These are phyloP conservation scores for Eulemur coronatus DNA, from an alignment of 2,797 vertebrate genomes.

Conservation along the genomic window DNA sequence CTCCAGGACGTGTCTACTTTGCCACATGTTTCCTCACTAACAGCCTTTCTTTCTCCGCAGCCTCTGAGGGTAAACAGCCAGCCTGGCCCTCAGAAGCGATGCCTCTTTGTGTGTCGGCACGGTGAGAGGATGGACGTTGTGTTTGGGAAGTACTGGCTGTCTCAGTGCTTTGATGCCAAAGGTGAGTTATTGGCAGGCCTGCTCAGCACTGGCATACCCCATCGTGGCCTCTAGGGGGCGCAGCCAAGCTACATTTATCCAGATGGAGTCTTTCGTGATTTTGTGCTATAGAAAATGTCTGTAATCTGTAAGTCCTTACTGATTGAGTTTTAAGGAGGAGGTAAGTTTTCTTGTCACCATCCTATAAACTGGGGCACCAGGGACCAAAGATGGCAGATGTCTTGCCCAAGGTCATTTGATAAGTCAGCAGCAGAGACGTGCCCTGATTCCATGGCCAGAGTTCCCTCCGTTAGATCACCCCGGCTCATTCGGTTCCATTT, in stretches of 20 bases:
- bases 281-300: neutral
- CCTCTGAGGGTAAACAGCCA: slow-evolving; percentile 88
- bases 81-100: slow-evolving; percentile 90
- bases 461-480: neutral
- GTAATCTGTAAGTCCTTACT: neutral
- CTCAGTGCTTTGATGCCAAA: slow-evolving; percentile 98
- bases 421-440: neutral
- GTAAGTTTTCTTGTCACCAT: neutral
- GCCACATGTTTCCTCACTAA: neutral
- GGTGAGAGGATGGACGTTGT: slow-evolving; percentile 99
- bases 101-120: slow-evolving; percentile 97
- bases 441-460: neutral
- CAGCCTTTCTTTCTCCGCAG: slow-evolving; percentile 80
- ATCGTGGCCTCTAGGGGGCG: neutral
- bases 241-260: neutral
- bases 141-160: slow-evolving; percentile 98
- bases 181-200: slow-evolving; percentile 84
- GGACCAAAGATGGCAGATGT: neutral
- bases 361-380: neutral
- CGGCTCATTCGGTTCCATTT: neutral
- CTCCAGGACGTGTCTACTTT: accelerated
- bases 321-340: neutral
- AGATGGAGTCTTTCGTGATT: neutral
- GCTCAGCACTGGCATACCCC: neutral
- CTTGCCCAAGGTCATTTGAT: neutral